These are phyloP conservation scores for Allygus modestus DNA, from an alignment of 2,888 invertebrate species.

Conservation along the genomic window DNA sequence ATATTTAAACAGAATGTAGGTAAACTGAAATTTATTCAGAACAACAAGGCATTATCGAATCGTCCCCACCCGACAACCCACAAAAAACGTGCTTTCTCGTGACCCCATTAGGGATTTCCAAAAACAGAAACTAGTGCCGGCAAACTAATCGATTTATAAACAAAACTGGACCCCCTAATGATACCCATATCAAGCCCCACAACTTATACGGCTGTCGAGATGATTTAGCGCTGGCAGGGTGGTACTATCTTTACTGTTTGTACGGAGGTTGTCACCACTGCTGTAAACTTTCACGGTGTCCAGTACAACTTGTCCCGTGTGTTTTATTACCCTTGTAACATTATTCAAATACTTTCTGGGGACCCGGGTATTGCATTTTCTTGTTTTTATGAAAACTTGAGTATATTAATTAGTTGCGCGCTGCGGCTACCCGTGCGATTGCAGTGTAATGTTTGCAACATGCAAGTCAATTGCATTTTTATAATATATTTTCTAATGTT, in stretches of 20 bases:
- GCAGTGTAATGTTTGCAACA: no score
- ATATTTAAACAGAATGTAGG: no score
- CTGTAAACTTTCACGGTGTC: neutral
- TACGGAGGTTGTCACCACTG: constrained; percentile 36
- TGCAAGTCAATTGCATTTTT: no score
- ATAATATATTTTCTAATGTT: no score
- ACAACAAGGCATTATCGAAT: neutral
- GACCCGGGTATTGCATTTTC: neutral
- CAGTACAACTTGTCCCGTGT: neutral
- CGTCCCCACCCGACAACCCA: neutral
- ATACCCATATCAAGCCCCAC: constrained; percentile 43
- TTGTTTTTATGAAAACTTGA: no score
- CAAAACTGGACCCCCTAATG: constrained; percentile 36
- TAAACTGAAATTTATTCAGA: neutral
- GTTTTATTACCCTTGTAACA: neutral
- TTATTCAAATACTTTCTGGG: neutral
- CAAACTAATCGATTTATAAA: constrained; percentile 43
- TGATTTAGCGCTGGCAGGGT: constrained; percentile 32
- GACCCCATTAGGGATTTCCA: constrained; percentile 18
- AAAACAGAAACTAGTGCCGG: constrained; percentile 36
- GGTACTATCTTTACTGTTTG: neutral
- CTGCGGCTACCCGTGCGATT: no score
- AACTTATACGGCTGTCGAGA: constrained; percentile 12
- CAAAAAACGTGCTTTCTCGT: constrained; percentile 8
- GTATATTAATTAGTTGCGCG: no score